Base-by-base conservation (phyloP, 2,797 vertebrate species). In the Neosalanx taihuensis region DNA sequence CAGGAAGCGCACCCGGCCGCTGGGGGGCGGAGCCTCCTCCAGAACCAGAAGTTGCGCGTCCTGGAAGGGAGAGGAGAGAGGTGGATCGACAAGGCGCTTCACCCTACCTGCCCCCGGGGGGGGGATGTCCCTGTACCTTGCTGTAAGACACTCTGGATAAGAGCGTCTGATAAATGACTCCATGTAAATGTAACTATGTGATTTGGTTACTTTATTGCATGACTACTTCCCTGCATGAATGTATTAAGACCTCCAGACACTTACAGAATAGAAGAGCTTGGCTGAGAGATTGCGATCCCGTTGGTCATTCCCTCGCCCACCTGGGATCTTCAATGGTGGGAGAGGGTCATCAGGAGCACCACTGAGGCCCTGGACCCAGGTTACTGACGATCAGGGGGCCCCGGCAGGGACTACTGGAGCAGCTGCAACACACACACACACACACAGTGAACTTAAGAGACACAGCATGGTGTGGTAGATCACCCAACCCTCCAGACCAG, bases 311-410 rank as follows among this genome's bases (percentile, higher is more conserved):
- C 97, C 97, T 98, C 97, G 97, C 97, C 97, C 97, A 99, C 97
- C 97, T 96, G 97, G 97, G 97, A 99, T 99, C 97, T 98, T 99
- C 94, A 97, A 94, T 94, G 96, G 97, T 99, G 97, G 97, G 97
- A 92, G 97, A 99, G 97, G 97, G 97, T 92, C 97, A 98, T 99
- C 97, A 99, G 97, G 97, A 99, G 92, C 97, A 98, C 97, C 97
- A 99, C 97, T 90, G 97, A 99, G 97, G 97, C 96, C 96, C 97
- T 72, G 95, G 96, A 97, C 96, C 96, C 94, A 90, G 95, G 97
- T 97, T 95, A 98, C 96, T 96, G 94, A 93, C 95, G 94, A 94
- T 94, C 92, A 81, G 91, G 88, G 94, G 85, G 87, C 95, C 92
- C 88, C 90, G 91, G 92, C 94, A 92, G 86, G 94, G 91, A 93